Evolutionary conservation across 2,797 vertebrate genomes (phyloP).

Genomic region (Epinephelus malabaricus): DNA sequence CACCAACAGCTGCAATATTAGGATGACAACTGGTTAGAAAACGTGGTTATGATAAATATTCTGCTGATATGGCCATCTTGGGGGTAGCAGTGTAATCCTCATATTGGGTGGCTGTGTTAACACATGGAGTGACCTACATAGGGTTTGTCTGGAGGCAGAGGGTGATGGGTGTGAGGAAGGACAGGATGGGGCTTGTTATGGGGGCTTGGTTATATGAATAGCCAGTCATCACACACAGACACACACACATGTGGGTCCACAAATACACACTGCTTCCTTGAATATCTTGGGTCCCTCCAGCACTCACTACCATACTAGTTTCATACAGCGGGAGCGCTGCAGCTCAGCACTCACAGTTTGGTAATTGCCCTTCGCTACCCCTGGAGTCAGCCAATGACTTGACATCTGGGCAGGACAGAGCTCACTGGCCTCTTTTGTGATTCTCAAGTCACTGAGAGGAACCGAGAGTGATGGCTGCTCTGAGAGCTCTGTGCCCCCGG

Average conservation of each 20-base stretch:
- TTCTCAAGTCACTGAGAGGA: slow-evolving; percentile 72
- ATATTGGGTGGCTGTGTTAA: slow-evolving; percentile 65
- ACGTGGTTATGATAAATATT: slow-evolving; percentile 27
- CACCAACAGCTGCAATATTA: neutral
- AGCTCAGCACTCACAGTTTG: slow-evolving; percentile 34
- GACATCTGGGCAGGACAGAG: slow-evolving; percentile 51
- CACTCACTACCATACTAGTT: neutral
- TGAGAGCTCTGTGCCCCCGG: slow-evolving; percentile 16
- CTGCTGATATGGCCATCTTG: slow-evolving; percentile 59
- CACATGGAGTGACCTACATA: slow-evolving; percentile 80
- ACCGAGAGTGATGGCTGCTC: slow-evolving; percentile 60
- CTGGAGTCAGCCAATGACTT: slow-evolving; percentile 22
- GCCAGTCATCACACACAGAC: slow-evolving; percentile 18
- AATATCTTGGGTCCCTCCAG: slow-evolving; percentile 3
- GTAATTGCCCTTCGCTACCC: slow-evolving; percentile 40
- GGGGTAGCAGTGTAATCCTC: slow-evolving; percentile 73
- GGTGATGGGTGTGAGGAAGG: slow-evolving; percentile 57
- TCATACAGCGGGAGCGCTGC: neutral
- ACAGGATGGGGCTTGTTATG: slow-evolving; percentile 19
- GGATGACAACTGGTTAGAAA: slow-evolving; percentile 5
- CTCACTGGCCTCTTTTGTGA: slow-evolving; percentile 63
- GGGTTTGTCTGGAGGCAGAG: slow-evolving; percentile 65
- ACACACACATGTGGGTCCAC: slow-evolving; percentile 6
- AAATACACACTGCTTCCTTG: slow-evolving; percentile 11
- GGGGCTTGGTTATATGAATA: slow-evolving; percentile 18